Conservation (phyloP, 2,888 invertebrate genomes). For the Candidula unifasciata region DNA sequence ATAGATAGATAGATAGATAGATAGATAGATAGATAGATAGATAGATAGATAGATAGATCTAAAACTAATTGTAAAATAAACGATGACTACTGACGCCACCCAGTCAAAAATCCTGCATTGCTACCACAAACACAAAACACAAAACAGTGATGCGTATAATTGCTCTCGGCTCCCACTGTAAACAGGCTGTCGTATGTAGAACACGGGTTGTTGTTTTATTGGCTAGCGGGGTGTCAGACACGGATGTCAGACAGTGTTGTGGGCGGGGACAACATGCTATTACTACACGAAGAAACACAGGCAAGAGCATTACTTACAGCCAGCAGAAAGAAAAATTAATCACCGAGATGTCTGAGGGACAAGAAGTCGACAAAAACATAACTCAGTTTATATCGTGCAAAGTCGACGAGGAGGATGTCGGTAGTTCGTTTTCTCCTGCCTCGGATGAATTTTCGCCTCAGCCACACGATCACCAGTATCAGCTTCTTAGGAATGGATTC, state of each 20-base stretch:
- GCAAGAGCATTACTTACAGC: slow-evolving; percentile 37
- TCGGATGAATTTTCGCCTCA: neutral
- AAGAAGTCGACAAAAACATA: neutral
- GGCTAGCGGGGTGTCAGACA: slow-evolving; percentile 33
- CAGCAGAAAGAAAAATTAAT: slow-evolving; percentile 22
- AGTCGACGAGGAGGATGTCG: neutral
- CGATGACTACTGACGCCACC: neutral
- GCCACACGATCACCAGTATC: neutral
- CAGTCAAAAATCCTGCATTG: neutral
- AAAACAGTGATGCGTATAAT: too few species aligned
- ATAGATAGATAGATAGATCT: neutral
- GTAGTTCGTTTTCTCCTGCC: neutral
- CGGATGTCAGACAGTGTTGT: neutral
- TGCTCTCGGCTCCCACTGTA: neutral
- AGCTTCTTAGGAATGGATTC: neutral
- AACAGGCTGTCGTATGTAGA: too few species aligned
- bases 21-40: neutral
- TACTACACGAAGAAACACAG: neutral
- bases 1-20: neutral
- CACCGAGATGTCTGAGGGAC: slow-evolving; percentile 12
- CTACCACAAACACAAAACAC: too few species aligned
- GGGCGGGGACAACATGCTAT: slow-evolving; percentile 27
- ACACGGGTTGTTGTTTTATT: slow-evolving; percentile 22
- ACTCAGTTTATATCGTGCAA: neutral
- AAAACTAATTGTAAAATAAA: neutral